Conservation (phyloP, 2,113 vertebrate genomes). For the Protobothrops flavoviridis region DNA sequence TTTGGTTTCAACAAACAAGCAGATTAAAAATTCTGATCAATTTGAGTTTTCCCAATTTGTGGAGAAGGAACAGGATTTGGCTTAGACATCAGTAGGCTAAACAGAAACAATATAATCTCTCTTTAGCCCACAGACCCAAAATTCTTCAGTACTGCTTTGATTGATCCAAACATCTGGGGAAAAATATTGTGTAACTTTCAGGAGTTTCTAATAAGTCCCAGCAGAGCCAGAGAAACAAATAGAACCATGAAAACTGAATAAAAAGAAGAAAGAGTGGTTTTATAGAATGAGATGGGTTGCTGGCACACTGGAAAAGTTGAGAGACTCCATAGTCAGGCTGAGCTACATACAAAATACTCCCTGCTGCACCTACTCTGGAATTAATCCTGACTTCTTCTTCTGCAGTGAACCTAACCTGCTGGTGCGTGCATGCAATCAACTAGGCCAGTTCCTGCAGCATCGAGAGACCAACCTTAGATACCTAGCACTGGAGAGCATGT, state of each 20-base stretch:
- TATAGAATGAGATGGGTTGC: not conserved
- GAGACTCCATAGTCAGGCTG: not conserved
- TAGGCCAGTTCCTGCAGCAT: constrained; percentile 84
- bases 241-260: not conserved
- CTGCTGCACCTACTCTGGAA: not conserved
- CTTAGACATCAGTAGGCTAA: not conserved
- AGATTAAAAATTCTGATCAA: not conserved
- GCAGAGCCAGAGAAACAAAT: not conserved
- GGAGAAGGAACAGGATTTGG: not conserved
- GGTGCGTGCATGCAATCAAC: constrained; percentile 82
- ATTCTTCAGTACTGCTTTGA: not conserved
- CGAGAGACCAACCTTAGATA: constrained; percentile 83
- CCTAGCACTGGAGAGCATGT: constrained; percentile 83
- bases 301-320: not conserved
- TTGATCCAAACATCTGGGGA: not conserved
- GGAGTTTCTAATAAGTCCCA: not conserved
- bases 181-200: not conserved
- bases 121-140: not conserved
- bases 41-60: not conserved
- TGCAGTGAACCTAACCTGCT: constrained; percentile 78
- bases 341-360: not conserved
- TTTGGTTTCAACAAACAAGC: not conserved
- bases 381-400: not conserved
- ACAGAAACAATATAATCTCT: not conserved
- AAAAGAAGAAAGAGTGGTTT: not conserved